phyloP scores from a whole-genome alignment of 2,888 invertebrate genomes.

The Diarsia brunnea region DNA sequence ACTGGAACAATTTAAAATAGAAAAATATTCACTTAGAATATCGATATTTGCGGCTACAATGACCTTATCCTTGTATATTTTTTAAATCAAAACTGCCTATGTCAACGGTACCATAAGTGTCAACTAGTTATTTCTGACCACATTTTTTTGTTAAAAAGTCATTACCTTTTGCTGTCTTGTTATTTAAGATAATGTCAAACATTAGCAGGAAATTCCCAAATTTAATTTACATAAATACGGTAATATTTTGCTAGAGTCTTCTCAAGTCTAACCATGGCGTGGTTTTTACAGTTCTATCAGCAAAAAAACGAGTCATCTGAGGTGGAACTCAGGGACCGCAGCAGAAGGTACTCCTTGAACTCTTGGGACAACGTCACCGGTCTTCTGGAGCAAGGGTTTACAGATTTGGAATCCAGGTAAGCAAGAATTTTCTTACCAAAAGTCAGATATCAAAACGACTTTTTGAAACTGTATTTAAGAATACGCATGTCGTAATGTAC shows the following conservation, averaged over 20 bases:
- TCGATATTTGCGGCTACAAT: background rate
- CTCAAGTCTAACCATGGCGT: background rate
- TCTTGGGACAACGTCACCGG: constrained; percentile 92
- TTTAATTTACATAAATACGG: background rate
- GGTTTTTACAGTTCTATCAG: constrained; percentile 80
- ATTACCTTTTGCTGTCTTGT: constrained; percentile 8
- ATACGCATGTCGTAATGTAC: background rate
- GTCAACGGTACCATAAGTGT: background rate
- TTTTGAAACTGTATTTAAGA: background rate
- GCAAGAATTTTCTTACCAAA: background rate
- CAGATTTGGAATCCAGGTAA: constrained; percentile 83
- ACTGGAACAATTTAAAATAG: background rate
- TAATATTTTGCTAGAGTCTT: background rate
- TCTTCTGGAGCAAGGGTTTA: constrained; percentile 93
- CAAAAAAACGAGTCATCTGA: constrained; percentile 76
- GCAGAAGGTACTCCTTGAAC: constrained; percentile 89
- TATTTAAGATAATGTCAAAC: constrained; percentile 13
- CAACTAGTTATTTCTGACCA: background rate
- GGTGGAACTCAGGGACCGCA: constrained; percentile 78
- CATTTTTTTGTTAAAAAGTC: constrained; percentile 31
- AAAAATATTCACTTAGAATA: background rate
- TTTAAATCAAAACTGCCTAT: background rate
- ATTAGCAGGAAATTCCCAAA: constrained; percentile 5
- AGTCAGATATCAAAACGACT: no score
- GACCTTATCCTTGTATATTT: background rate